These are phyloP conservation scores for Trichogramma dendrolimi DNA, from an alignment of 2,888 invertebrate genomes.

Conservation along the genomic window DNA sequence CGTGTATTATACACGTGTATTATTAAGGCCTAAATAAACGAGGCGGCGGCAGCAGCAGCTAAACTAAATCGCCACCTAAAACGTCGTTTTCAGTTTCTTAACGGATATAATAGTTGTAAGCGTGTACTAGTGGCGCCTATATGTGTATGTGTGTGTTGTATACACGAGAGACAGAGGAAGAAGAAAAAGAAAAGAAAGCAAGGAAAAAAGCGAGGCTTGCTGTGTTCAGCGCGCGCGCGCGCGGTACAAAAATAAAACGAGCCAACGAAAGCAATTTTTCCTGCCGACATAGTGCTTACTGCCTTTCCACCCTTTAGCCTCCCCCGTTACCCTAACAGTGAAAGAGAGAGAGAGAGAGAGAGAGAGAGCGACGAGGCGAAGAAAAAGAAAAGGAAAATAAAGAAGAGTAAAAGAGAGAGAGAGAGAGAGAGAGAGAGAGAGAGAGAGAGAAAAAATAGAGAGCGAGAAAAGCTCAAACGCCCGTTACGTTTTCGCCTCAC, in stretches of 20 bases:
- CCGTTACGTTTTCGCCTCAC: constrained; percentile 23
- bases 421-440: not conserved
- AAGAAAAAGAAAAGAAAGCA: too few species aligned
- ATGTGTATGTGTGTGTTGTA: too few species aligned
- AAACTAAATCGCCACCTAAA: constrained; percentile 1
- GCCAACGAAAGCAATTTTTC: constrained; percentile 12
- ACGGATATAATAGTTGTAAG: not conserved
- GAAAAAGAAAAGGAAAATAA: constrained; percentile 13
- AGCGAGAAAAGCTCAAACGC: constrained; percentile 16
- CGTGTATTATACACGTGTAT: too few species aligned
- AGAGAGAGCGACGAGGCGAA: constrained; percentile 5
- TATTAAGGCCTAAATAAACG: too few species aligned
- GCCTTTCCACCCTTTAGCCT: not conserved
- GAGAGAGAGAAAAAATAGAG: constrained; percentile 19
- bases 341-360: not conserved
- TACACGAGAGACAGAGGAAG: too few species aligned
- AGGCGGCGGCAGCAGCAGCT: too few species aligned
- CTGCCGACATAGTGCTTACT: not conserved
- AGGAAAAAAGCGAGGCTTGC: too few species aligned
- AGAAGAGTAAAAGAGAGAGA: not conserved
- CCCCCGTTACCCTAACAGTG: too few species aligned
- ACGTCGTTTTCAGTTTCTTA: constrained; percentile 1
- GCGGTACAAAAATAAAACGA: not conserved
- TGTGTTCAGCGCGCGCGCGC: too few species aligned
- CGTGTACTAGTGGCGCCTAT: not conserved